phyloP scores from a whole-genome alignment of 2,113 vertebrate genomes.

The Crocuta crocuta region DNA sequence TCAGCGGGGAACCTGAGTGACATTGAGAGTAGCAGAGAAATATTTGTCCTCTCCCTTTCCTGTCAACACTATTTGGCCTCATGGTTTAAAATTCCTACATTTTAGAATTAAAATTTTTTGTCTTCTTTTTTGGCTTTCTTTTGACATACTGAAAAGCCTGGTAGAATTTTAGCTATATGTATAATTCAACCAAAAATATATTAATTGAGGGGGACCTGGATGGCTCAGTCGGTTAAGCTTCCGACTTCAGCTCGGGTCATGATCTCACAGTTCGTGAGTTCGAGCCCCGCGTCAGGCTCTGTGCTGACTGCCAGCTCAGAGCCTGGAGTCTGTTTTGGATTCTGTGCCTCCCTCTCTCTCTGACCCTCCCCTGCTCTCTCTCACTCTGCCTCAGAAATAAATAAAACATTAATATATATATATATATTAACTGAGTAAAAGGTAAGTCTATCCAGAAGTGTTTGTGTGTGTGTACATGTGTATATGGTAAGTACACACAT shows the following conservation, averaged over 20 bases:
- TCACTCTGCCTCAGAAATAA: too few species aligned
- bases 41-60: neutral
- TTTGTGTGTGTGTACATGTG: neutral
- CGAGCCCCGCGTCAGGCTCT: too few species aligned
- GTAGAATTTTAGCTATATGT: neutral
- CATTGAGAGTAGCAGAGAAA: neutral
- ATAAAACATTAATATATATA: too few species aligned
- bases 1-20: neutral
- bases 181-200: neutral
- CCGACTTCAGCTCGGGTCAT: too few species aligned
- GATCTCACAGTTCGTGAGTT: too few species aligned
- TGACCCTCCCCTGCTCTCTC: too few species aligned
- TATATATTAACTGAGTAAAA: neutral
- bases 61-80: neutral
- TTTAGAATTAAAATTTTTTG: neutral
- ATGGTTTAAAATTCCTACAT: slow-evolving; percentile 1
- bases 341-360: too few species aligned
- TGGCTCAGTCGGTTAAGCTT: too few species aligned
- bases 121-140: neutral
- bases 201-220: neutral
- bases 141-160: neutral
- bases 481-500: neutral
- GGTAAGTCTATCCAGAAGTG: neutral
- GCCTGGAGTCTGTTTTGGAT: too few species aligned
- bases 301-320: too few species aligned